These are phyloP conservation scores for Lethrus apterus DNA, from an alignment of 1,140 invertebrate species.

Conservation along the genomic window DNA sequence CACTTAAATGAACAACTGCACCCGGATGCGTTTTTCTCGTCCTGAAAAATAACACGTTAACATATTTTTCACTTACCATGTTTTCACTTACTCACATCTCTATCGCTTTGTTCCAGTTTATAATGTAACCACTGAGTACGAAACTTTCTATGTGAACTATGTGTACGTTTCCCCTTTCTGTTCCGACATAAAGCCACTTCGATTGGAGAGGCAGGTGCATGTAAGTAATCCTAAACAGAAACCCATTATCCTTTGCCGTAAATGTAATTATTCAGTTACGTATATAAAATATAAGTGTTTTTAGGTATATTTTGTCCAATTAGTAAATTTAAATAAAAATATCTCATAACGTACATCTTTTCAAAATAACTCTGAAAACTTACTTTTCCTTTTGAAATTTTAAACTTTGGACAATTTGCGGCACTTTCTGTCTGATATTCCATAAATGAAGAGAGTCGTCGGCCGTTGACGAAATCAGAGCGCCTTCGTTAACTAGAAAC, in stretches of 20 bases:
- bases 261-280: slow-evolving; percentile 88
- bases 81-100: slow-evolving; percentile 85
- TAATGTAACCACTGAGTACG: slow-evolving; percentile 92
- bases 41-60: slow-evolving; percentile 72
- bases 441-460: slow-evolving; percentile 95
- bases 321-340: too few relatives aligned
- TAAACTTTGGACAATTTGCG: slow-evolving; percentile 90
- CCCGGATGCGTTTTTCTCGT: slow-evolving; percentile 92
- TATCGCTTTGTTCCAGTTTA: slow-evolving; percentile 99
- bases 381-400: slow-evolving; percentile 96
- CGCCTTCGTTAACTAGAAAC: slow-evolving; percentile 95
- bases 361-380: slow-evolving; percentile 33
- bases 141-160: slow-evolving; percentile 96
- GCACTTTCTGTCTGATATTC: slow-evolving; percentile 93
- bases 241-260: neutral
- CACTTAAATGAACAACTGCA: slow-evolving; percentile 87
- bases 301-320: slow-evolving; percentile 91
- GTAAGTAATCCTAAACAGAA: slow-evolving; percentile 71
- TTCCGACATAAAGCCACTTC: slow-evolving; percentile 98
- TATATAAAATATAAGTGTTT: slow-evolving; percentile 92
- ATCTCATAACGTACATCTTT: too few relatives aligned
- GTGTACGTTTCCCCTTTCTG: slow-evolving; percentile 96
- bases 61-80: slow-evolving; percentile 1
- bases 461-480: slow-evolving; percentile 85
- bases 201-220: slow-evolving; percentile 91